Base-by-base conservation (phyloP, 2,888 invertebrate genomes). In the Byasa hedistus region DNA sequence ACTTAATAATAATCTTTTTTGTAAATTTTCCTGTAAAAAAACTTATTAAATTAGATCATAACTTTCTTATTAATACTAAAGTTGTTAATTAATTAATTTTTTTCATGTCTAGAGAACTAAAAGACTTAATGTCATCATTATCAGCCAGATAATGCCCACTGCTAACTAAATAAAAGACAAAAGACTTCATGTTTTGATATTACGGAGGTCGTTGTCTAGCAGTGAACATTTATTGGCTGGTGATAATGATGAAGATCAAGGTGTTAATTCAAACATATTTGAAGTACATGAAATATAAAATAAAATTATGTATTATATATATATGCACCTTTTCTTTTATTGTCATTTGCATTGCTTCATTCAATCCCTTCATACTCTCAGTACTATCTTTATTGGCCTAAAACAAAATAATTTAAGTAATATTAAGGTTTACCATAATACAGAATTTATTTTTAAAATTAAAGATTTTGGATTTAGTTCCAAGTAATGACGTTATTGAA, bases 311-410 rank as follows among this genome's bases (percentile, higher is more conserved):
- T n/a, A 68, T 65, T 27, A 56, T n/a, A n/a, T n/a, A n/a, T n/a
- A n/a, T n/a, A n/a, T n/a, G n/a, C n/a, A 89, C 92, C 85, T 92
- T 92, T 75, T 92, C 92, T 69, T 82, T 85, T 70, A 85, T 87
- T 19, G 82, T 70, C 27, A 79, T 74, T 72, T 85, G 85, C 52
- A 91, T 70, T 21, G 82, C 77, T 66, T 79, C 83, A 69, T 84
- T 87, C 36, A 92, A 77, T 72, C 83, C 93, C 77, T 81, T 87
- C 66, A 90, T 84, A 5, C 77, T 77, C 66, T 89, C 87, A 5
- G 82, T 71, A 76, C 86, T 87, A 52, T 91, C 91, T 71, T 86
- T 89, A 27, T 83, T 71, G 15, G 80, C 79, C 92, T 92, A 15
- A 51, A 63, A 24, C 54, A 15, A 39, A 52, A 22, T 12, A 27